Percentiles rank a stretch among this genome's conserved stretches.
phyloP scores from a whole-genome alignment of 1,140 invertebrate species.

The Forficula auricularia region DNA sequence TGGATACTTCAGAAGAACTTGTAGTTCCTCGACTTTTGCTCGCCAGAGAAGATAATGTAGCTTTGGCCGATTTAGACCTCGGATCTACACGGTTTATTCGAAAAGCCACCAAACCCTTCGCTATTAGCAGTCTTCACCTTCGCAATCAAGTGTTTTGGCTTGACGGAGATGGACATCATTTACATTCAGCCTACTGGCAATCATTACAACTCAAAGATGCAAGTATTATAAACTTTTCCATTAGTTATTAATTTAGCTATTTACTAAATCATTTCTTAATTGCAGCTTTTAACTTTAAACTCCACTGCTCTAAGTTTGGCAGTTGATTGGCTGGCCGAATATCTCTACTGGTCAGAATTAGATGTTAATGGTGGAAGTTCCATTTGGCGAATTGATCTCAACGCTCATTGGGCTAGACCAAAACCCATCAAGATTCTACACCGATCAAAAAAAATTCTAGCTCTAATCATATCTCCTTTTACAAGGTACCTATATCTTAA shows the following conservation, averaged over 20 bases:
- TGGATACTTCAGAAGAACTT: conserved; percentile 43
- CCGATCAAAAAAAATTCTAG: conserved; percentile 32
- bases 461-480: conserved; percentile 52
- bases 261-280: too few species aligned
- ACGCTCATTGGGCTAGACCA: conserved; percentile 26
- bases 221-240: too few species aligned
- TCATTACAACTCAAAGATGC: too few species aligned
- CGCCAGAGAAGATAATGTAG: conserved; percentile 47
- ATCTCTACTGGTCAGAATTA: conserved; percentile 60
- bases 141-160: conserved; percentile 67
- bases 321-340: conserved; percentile 69
- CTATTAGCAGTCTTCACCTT: conserved; percentile 39
- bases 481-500: conserved; percentile 35
- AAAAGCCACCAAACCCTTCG: conserved; percentile 39
- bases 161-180: conserved; percentile 32
- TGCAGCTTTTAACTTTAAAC: conserved; percentile 42
- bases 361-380: conserved; percentile 27
- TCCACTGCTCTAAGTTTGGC: conserved; percentile 46
- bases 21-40: conserved; percentile 63
- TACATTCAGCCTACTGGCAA: too few species aligned
- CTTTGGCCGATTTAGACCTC: conserved; percentile 53
- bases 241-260: too few species aligned
- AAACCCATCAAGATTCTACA: conserved; percentile 29
- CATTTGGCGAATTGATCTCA: conserved; percentile 39
- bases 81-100: conserved; percentile 33